Evolutionary conservation across 1,140 invertebrate species (phyloP).

Genomic region (Subanguina moxae): DNA sequence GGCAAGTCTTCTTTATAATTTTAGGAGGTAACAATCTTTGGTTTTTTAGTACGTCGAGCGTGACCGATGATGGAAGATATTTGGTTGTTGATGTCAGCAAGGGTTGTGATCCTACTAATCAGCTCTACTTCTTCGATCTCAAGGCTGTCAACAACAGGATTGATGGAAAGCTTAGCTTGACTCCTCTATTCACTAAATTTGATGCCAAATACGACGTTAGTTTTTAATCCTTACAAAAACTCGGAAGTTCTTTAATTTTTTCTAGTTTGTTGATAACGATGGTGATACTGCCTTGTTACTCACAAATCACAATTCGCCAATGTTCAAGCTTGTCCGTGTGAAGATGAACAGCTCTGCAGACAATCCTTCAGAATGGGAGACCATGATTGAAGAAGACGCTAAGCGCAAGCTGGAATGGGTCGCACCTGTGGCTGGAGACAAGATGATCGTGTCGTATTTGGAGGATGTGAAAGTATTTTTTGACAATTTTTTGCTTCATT

Average conservation of each 20-base stretch:
- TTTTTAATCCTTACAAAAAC: slow-evolving; percentile 12
- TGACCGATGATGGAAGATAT: slow-evolving; percentile 53
- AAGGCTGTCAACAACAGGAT: slow-evolving; percentile 42
- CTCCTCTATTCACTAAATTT: slow-evolving; percentile 71
- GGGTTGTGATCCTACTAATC: slow-evolving; percentile 55
- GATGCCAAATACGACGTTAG: slow-evolving; percentile 87
- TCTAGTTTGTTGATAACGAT: slow-evolving; percentile 5
- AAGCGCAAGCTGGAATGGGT: slow-evolving; percentile 85
- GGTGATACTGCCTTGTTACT: slow-evolving; percentile 63
- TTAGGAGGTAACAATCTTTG: background rate
- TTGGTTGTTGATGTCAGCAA: slow-evolving; percentile 45
- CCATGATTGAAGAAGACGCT: slow-evolving; percentile 76
- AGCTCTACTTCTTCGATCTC: slow-evolving; percentile 55
- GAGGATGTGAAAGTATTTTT: background rate
- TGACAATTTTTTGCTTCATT: background rate
- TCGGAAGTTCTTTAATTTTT: background rate
- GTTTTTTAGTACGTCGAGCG: slow-evolving; percentile 28
- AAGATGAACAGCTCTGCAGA: slow-evolving; percentile 71
- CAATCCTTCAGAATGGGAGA: slow-evolving; percentile 70
- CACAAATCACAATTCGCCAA: slow-evolving; percentile 88
- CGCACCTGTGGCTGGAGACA: slow-evolving; percentile 74
- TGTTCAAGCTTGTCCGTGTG: slow-evolving; percentile 80
- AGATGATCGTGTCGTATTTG: slow-evolving; percentile 68
- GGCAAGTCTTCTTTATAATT: slow-evolving; percentile 66
- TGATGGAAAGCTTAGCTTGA: slow-evolving; percentile 50